Evolutionary conservation across 2,888 invertebrate genomes (phyloP), one percentile per base, ranked within the genome.

Genomic region (Maniola hyperantus): DNA sequence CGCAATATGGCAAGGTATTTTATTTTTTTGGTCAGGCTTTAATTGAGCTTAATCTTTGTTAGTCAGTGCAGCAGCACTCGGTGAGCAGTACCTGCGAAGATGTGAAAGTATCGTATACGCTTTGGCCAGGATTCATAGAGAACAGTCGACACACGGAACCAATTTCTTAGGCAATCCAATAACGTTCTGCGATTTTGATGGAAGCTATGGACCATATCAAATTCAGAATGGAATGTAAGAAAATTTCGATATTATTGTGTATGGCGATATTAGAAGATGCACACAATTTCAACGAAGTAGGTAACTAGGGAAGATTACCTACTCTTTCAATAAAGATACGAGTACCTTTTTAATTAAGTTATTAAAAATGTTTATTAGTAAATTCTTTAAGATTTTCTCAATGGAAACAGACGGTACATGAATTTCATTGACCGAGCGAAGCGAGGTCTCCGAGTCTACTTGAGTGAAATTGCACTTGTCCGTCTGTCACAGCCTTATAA

Each of bases 31-130:
- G n/a, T n/a, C n/a, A n/a, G n/a, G n/a, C n/a, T n/a, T n/a, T n/a
- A n/a, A n/a, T n/a, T n/a, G n/a, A n/a, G n/a, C 26, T 26, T 26
- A 26, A 6, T 11, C 39, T 0, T 39, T 42, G 1, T 8, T 44
- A 48, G 50, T 57, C 80, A 85, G 89, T 68, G 69, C 79, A 64
- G 75, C 80, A 55, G 76, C 80, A 65, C 79, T 92, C 55, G 95
- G 95, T 54, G 86, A 87, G 54, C 91, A 93, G 77, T 96, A 96
- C 82, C 82, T 95, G 65, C 88, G 95, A 73, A 91, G 93, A 80
- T 96, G 96, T 80, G 96, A 96, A 83, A 95, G 95, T 82, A 83
- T 93, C 71, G 89, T 92, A 42, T 89, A 93, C 70, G 94, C 94
- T 5, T 87, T 92, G 75, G 82, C 83, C 6, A 81, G 84, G 65